Evolutionary conservation across 2,888 invertebrate genomes (phyloP).

Genomic region (Chrysina gloriosa): DNA sequence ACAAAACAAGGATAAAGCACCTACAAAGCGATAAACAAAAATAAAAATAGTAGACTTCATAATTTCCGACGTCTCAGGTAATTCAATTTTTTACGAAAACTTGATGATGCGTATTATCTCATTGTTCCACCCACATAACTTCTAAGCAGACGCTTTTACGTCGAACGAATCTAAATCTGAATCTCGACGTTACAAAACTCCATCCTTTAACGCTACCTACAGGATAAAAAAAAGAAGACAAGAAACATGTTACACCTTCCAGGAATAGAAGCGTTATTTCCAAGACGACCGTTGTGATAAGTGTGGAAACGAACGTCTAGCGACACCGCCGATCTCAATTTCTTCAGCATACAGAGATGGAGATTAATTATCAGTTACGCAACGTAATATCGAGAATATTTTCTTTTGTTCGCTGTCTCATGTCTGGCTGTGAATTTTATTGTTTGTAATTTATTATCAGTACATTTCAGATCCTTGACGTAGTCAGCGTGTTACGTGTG

Average conservation of each 20-base stretch:
- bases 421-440: constrained; percentile 30
- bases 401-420: constrained; percentile 23
- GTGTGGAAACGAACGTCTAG: constrained; percentile 14
- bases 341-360: constrained; percentile 10
- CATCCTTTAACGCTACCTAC: constrained; percentile 6
- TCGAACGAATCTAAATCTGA: constrained; percentile 9
- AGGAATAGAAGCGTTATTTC: constrained; percentile 21
- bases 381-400: constrained; percentile 21
- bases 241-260: constrained; percentile 6
- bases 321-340: constrained; percentile 27
- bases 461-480: constrained; percentile 22
- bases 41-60: background rate
- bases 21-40: too few relatives aligned
- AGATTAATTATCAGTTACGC: constrained; percentile 29
- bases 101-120: background rate
- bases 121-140: constrained; percentile 1
- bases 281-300: constrained; percentile 17
- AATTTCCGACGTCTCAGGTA: constrained; percentile 4
- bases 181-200: constrained; percentile 16
- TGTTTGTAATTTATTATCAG: constrained; percentile 31
- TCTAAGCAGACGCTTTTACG: constrained; percentile 17
- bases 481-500: background rate
- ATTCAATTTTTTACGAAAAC: constrained; percentile 1
- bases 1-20: too few relatives aligned
- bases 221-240: background rate